Base-by-base conservation (phyloP, 2,888 invertebrate species). In the Coelopa pilipes region DNA sequence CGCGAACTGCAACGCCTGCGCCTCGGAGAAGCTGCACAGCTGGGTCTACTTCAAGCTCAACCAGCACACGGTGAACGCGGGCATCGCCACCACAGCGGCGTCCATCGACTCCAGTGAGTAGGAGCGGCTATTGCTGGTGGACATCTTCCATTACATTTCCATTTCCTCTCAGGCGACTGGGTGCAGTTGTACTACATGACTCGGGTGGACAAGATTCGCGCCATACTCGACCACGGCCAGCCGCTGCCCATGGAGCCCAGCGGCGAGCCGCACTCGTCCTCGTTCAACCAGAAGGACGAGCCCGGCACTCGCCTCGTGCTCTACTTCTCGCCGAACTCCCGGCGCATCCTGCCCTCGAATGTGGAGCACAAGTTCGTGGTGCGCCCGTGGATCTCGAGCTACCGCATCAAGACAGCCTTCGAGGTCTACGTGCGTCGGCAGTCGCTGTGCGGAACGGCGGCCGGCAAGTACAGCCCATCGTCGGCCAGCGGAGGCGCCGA, bases 31-130 rank as follows among this genome's bases (percentile, higher is more conserved):
- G n/a, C 76, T 87, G 17, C 83, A 84, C 69, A 85, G 87, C 47
- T 88, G 88, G 88, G 87, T 87, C 1, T 87, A 88, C 74, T 88
- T 88, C 53, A 86, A 86, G 78, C 76, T 88, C 21, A 87, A 87
- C 75, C 87, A 87, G 73, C 86, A 86, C 73, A 83, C 86, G 0
- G 87, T 86, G 0, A 87, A 88, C 75, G 71, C 71, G 45, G 71
- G 71, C 46, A 81, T 81, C 34, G 79, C 81, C 12, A 79, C 80
- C 5, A 77, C 78, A 1, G 79, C 81, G 4, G 79, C 82, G 17
- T 71, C 76, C 10, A 75, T 79, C 60, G 77, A 80, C 76, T 53
- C 74, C 72, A 66, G 78, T 78, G 45, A 55, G 19, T 49, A 46
- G 21, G 10, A 7, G 21, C 1, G 1, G 7, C 11, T 3, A 21